Base-by-base conservation (phyloP, 2,113 vertebrate genomes). In the Psettodes erumei region DNA sequence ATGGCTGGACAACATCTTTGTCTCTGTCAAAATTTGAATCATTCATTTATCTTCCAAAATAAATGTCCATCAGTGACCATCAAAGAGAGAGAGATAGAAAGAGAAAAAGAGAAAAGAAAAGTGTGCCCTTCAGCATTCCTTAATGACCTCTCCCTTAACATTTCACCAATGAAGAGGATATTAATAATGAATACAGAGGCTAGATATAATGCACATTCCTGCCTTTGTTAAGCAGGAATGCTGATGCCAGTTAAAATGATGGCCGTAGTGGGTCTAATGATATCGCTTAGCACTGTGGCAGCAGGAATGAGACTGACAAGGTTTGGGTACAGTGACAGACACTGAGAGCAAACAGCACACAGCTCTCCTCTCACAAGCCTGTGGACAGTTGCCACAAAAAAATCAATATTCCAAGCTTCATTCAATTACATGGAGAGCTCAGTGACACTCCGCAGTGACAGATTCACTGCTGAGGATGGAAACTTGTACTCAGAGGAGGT, bases 361-460 rank as follows among this genome's bases (percentile, higher is more conserved):
- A 42, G 38, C 70, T 78, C 62, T 69, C 42, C 56, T 77, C 53
- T 74, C 56, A 58, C 18, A 25, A 72, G 53, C 63, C 70, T 55
- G 51, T 69, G 58, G 64, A 61, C 65, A 56, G 67, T 67, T 71
- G 63, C 69, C 64, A 83, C 62, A 77, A 53, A 84, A 38, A 90
- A 90, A 94, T 93, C 89, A 81, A 94, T 93, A 84, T 60, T 75
- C n/a, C 63, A 42, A 72, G 75, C 76, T 85, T 74, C 61, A 62
- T 86, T 86, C 85, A 84, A 79, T 88, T 85, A 86, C 84, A 83
- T 59, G 43, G 64, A 77, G 82, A 84, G 58, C 75, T 71, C 74
- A 50, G 68, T 77, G 85, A 60, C 85, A 71, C 74, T 67, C 30
- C 66, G 87, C 69, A 63, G 27, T 77, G 78, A 81, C 67, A 60